Conservation (phyloP, 1,140 invertebrate genomes). For the Caenorhabditis brenneri region DNA sequence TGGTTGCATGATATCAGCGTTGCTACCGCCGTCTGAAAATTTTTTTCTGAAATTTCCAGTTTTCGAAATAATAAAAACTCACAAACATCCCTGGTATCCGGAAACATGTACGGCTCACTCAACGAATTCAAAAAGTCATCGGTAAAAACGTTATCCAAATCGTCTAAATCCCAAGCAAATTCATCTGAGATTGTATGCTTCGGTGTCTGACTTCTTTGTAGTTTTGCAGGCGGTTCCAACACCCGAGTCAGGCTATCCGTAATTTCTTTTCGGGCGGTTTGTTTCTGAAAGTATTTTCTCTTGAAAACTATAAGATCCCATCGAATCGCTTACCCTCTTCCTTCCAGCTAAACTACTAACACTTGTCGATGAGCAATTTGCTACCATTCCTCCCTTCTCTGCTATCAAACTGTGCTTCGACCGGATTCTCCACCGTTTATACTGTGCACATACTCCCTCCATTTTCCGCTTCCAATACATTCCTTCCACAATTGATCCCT, state of each 20-base stretch:
- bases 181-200: slow-evolving; percentile 57
- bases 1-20: slow-evolving; percentile 96
- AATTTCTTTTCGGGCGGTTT: background rate
- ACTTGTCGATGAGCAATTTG: slow-evolving; percentile 6
- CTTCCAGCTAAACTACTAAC: slow-evolving; percentile 43
- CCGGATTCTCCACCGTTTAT: slow-evolving; percentile 92
- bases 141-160: slow-evolving; percentile 68
- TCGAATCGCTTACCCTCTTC: slow-evolving; percentile 58
- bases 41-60: background rate
- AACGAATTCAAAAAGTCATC: slow-evolving; percentile 72
- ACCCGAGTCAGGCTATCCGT: background rate
- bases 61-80: slow-evolving; percentile 65
- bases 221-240: background rate
- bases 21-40: slow-evolving; percentile 72
- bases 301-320: background rate
- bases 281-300: background rate
- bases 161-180: slow-evolving; percentile 56
- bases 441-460: slow-evolving; percentile 94
- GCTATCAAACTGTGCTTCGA: slow-evolving; percentile 52
- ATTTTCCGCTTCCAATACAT: slow-evolving; percentile 98
- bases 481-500: slow-evolving; percentile 79
- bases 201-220: slow-evolving; percentile 64
- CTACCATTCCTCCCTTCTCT: slow-evolving; percentile 54
- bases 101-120: slow-evolving; percentile 93
- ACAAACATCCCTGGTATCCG: slow-evolving; percentile 94